Base-by-base conservation (phyloP, 2,113 vertebrate genomes). In the Burhinus bistriatus region DNA sequence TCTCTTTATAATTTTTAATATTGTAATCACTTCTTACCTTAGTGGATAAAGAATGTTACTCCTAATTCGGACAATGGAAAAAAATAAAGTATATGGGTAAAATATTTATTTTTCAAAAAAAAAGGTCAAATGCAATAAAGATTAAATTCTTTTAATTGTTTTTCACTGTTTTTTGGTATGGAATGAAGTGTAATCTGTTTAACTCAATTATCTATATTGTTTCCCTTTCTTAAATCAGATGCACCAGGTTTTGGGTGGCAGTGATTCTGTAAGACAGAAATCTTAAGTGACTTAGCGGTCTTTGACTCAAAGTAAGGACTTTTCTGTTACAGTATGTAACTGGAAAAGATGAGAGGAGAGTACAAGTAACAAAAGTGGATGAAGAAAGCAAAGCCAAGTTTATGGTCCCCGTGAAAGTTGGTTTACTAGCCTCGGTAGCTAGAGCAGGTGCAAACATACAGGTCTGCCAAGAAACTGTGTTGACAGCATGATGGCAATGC, bases 401-500 rank as follows among this genome's bases (percentile, higher is more conserved):
- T 14, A 2, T 1, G 10, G 29, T 3, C 11, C 15, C 30, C 5
- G 0, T 2, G 12, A 13, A 90, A 32, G 40, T 5, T 65, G 32
- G 11, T 69, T 76, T 59, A 17, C 30, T 49, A 45, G 11, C 42
- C 29, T 45, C 4, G 2, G 18, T 5, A 80, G 23, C 38, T 26
- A 23, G 5, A 86, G 68, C 79, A 96, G 76, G 64, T 92, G 66
- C 62, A 62, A 36, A 29, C n/a, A 26, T 11, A 36, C 4, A 18
- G 42, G 34, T 58, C 66, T 90, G 17, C 68, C 29, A 64, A 62
- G 76, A 83, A 95, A 72, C 8, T 38, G 19, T 83, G 51, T 77
- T 95, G 90, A 88, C 71, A 94, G 58, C 81, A 42, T 52, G 34
- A 90, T 83, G 71, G 75, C 85, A 95, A 89, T 89, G 90, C 87